phyloP scores from a whole-genome alignment of 2,113 vertebrate genomes.

The Salvelinus alpinus region DNA sequence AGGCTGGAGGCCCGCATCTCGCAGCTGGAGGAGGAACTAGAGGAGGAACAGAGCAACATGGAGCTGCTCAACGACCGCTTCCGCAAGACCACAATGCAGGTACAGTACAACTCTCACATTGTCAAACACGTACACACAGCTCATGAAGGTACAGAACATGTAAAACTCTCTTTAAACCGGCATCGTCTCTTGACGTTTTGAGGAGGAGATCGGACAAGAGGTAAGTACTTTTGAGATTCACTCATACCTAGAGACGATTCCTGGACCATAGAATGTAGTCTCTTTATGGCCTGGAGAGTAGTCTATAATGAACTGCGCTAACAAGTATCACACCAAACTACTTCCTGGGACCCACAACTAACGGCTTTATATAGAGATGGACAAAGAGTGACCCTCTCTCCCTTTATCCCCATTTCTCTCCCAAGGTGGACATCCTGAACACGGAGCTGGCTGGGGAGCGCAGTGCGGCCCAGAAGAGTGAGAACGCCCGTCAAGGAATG shows the following conservation, averaged over 20 bases:
- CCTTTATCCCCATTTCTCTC: neutral
- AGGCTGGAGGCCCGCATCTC: slow-evolving; percentile 90
- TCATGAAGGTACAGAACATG: too few species aligned
- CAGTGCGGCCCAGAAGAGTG: slow-evolving; percentile 89
- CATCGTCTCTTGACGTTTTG: neutral
- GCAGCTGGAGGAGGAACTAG: slow-evolving; percentile 95
- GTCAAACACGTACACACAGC: neutral
- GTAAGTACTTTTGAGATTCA: neutral
- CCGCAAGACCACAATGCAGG: slow-evolving; percentile 92
- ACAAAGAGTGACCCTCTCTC: neutral
- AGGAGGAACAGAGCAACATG: slow-evolving; percentile 97
- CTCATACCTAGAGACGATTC: neutral
- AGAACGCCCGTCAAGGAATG: slow-evolving; percentile 91
- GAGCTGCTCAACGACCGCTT: slow-evolving; percentile 96
- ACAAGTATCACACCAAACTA: too few species aligned
- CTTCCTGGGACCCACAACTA: too few species aligned
- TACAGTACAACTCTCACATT: slow-evolving; percentile 40
- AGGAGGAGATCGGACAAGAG: neutral
- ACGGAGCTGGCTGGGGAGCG: slow-evolving; percentile 86
- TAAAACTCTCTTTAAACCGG: too few species aligned
- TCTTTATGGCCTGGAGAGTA: too few species aligned
- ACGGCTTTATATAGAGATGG: too few species aligned
- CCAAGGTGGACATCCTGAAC: slow-evolving; percentile 87
- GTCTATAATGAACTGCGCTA: too few species aligned
- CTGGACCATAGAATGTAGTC: too few species aligned